These are phyloP conservation scores for Ctenopoma kingsleyae DNA, from an alignment of 2,797 vertebrate genomes.

Conservation along the genomic window DNA sequence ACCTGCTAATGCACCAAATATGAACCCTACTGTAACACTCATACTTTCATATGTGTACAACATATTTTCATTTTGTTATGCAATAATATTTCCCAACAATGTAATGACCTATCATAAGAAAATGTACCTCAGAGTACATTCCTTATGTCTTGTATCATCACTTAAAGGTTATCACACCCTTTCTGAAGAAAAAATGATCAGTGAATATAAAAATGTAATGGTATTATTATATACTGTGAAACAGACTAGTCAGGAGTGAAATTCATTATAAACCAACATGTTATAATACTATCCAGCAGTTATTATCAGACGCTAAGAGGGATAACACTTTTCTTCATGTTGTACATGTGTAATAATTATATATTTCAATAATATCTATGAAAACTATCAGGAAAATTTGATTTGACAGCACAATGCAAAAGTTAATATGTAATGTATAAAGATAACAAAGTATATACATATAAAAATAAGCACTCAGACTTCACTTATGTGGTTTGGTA, in stretches of 20 bases:
- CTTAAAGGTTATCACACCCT: background rate
- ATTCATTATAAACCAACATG: constrained; percentile 15
- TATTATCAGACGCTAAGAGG: constrained; percentile 26
- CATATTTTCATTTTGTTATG: constrained; percentile 2
- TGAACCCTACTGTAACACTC: background rate
- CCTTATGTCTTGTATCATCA: constrained; percentile 14
- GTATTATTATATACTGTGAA: no score
- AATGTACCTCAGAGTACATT: background rate
- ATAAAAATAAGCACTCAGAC: constrained; percentile 25
- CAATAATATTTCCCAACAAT: background rate
- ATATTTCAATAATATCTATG: constrained; percentile 27
- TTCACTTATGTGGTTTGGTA: constrained; percentile 41
- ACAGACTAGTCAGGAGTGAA: background rate
- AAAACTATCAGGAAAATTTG: constrained; percentile 36
- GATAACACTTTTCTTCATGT: constrained; percentile 36
- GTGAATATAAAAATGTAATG: constrained; percentile 1
- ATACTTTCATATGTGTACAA: background rate
- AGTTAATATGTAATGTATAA: constrained; percentile 11
- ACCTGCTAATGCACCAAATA: constrained; percentile 30
- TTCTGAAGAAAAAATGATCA: background rate
- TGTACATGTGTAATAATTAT: constrained; percentile 23
- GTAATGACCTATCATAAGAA: background rate
- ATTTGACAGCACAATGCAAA: constrained; percentile 47
- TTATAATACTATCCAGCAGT: constrained; percentile 31
- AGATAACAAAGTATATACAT: constrained; percentile 36